Conservation (phyloP, 2,888 invertebrate species). For the Amblyjoppa proteus region DNA sequence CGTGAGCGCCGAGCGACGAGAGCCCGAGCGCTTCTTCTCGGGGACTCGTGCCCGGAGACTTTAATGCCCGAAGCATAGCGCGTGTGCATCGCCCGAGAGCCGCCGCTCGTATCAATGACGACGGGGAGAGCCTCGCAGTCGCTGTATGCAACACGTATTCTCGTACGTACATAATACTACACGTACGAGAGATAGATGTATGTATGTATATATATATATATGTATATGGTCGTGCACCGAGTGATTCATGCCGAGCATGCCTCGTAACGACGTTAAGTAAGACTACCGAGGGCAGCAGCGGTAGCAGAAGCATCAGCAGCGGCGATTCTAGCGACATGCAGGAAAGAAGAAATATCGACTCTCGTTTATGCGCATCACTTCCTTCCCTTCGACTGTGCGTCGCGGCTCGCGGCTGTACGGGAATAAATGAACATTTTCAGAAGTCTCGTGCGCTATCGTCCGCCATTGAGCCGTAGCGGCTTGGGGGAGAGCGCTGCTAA, state of each 20-base stretch:
- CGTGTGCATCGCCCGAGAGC: conserved; percentile 57
- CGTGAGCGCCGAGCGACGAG: conserved; percentile 67
- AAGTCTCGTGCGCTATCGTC: too few relatives aligned
- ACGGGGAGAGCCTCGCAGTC: conserved; percentile 22
- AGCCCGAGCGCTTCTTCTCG: conserved; percentile 18
- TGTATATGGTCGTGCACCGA: conserved; percentile 47
- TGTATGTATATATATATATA: conserved; percentile 3
- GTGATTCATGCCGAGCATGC: conserved; percentile 70
- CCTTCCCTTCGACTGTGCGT: conserved; percentile 18
- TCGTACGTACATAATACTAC: conserved; percentile 40
- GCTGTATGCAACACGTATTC: conserved; percentile 59
- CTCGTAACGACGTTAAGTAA: conserved; percentile 71
- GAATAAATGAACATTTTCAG: too few relatives aligned
- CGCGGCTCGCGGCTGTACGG: not conserved
- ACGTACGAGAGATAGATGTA: not conserved
- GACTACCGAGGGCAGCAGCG: conserved; percentile 56
- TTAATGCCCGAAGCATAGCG: conserved; percentile 68
- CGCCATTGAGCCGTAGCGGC: too few relatives aligned
- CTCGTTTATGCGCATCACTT: conserved; percentile 11
- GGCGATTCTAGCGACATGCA: conserved; percentile 47
- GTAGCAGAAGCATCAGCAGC: conserved; percentile 18
- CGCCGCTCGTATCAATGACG: conserved; percentile 66
- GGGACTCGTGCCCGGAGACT: conserved; percentile 69
- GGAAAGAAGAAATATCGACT: conserved; percentile 53
- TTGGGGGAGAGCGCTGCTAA: too few relatives aligned